Evolutionary conservation across 2,888 invertebrate species (phyloP).

Genomic region (Unio pictorum): DNA sequence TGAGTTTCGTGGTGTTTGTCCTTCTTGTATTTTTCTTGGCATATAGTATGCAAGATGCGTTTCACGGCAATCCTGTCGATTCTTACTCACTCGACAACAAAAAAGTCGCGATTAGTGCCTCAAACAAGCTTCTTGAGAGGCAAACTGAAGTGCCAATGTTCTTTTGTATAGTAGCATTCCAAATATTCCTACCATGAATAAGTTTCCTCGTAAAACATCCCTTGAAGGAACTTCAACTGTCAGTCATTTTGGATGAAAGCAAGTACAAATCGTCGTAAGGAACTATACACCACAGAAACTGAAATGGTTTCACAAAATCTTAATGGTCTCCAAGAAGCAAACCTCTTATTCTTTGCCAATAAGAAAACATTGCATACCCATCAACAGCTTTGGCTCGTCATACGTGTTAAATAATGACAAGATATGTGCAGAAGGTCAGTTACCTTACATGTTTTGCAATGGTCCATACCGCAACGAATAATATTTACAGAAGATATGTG

Average conservation of each 20-base stretch:
- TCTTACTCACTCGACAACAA: not conserved
- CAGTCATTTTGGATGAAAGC: no score
- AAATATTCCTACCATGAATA: conserved; percentile 2
- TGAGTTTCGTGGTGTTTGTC: no score
- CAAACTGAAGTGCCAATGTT: conserved; percentile 13
- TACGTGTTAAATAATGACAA: conserved; percentile 37
- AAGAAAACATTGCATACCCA: conserved; percentile 23
- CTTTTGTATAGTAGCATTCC: conserved; percentile 11
- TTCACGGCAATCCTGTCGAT: no score
- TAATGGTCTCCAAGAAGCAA: no score
- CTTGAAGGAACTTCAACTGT: no score
- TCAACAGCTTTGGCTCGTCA: conserved; percentile 33
- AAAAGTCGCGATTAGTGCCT: conserved; percentile 1
- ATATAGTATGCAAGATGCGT: no score
- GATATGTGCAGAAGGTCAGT: conserved; percentile 24
- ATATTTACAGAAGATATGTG: conserved; percentile 32
- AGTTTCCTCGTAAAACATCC: no score
- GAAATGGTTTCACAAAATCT: no score
- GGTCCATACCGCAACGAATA: conserved; percentile 39
- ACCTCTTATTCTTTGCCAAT: no score
- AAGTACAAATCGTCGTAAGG: not conserved
- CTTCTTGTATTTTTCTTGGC: no score
- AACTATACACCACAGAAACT: not conserved
- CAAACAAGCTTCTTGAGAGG: conserved; percentile 6
- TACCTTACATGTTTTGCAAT: conserved; percentile 35